Conservation (phyloP, 1,140 invertebrate species). For the Leptopilina boulardi region DNA sequence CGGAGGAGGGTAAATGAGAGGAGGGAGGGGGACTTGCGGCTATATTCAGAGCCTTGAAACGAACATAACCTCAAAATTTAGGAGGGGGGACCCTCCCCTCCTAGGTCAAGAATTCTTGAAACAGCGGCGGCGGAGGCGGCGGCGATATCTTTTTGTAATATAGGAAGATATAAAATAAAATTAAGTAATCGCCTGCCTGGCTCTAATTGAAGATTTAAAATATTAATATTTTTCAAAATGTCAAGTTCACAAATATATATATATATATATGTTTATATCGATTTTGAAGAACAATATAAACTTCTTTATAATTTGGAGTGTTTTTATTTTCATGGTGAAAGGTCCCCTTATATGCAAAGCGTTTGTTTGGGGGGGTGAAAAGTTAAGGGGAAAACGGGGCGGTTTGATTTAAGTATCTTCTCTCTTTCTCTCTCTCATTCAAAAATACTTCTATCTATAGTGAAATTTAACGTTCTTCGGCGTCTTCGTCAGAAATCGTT, state of each 20-base stretch:
- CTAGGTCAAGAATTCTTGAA: too few species aligned
- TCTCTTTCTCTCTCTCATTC: not conserved
- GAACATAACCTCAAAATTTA: too few species aligned
- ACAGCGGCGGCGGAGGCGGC: too few species aligned
- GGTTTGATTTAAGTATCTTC: constrained; percentile 26
- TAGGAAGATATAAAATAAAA: not conserved
- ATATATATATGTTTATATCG: too few species aligned
- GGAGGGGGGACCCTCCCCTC: too few species aligned
- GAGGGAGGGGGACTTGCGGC: too few species aligned
- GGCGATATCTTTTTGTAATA: too few species aligned
- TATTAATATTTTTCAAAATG: not conserved
- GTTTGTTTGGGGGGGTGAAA: constrained; percentile 2
- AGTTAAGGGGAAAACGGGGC: constrained; percentile 9
- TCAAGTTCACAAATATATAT: not conserved
- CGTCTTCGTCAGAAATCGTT: constrained; percentile 21
- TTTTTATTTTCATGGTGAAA: constrained; percentile 9
- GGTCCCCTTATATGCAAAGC: constrained; percentile 11
- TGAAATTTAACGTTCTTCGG: constrained; percentile 8
- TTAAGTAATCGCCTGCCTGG: too few species aligned
- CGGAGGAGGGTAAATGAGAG: too few species aligned
- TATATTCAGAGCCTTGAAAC: too few species aligned
- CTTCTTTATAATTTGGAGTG: not conserved
- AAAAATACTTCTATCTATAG: not conserved
- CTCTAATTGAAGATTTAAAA: not conserved
- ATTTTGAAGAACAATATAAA: not conserved